Percentiles rank a stretch among this genome's conserved stretches.
These are phyloP conservation scores for Numenius arquata DNA, from an alignment of 2,113 vertebrate species.

Conservation along the genomic window DNA sequence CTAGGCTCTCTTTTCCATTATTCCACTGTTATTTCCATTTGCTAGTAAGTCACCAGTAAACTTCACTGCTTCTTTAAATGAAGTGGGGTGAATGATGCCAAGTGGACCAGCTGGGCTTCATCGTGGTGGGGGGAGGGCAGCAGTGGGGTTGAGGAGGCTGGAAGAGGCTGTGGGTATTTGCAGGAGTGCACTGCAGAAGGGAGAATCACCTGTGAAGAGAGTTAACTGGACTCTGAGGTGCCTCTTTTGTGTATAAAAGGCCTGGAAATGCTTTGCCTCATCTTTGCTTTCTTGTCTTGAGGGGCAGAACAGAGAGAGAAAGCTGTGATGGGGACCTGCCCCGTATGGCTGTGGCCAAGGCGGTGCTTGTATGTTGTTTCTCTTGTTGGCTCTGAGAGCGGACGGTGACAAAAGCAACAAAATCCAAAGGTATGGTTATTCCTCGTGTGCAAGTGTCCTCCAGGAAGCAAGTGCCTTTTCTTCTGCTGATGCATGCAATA, in stretches of 20 bases:
- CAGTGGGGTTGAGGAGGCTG: neutral
- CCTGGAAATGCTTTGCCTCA: rapidly evolving
- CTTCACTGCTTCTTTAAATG: neutral
- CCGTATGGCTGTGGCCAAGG: rapidly evolving
- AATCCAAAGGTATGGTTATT: neutral
- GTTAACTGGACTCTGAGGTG: neutral
- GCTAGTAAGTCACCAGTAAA: neutral
- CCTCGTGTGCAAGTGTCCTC: neutral
- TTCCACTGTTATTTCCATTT: neutral
- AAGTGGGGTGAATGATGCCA: neutral
- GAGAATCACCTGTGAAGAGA: neutral
- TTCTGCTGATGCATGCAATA: neutral
- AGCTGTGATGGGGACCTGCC: neutral
- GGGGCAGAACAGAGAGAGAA: rapidly evolving
- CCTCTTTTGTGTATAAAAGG: neutral
- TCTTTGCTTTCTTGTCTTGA: neutral
- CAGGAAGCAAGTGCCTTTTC: neutral
- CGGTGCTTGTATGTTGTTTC: rapidly evolving
- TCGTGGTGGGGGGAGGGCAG: neutral
- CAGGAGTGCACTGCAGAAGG: neutral
- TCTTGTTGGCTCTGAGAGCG: neutral
- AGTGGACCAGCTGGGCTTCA: neutral
- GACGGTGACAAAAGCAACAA: neutral
- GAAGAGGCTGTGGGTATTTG: neutral
- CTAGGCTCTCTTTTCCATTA: neutral